Evolutionary conservation across 2,888 invertebrate species (phyloP), one percentile per base, ranked within the genome.

Genomic region (Stenichneumon culpator): DNA sequence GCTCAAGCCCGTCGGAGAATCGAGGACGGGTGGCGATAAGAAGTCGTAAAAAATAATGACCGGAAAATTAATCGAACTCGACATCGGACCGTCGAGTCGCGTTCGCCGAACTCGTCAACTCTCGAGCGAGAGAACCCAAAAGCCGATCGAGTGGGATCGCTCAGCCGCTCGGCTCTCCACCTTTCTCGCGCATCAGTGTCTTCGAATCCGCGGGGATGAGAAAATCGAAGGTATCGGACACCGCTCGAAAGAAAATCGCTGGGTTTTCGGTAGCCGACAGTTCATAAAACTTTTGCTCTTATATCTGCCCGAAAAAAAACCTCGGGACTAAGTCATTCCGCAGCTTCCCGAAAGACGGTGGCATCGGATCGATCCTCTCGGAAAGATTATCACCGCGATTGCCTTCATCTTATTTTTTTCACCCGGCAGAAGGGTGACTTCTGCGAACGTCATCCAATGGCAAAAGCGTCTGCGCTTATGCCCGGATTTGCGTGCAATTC

Each of bases 51-150:
- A 93, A 93, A 93, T 93, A 93, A 93, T 92, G 93, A 92, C 92
- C 93, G 93, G 93, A 93, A 93, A 93, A 93, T 93, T 93, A 93
- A 93, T 93, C 93, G 93, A 92, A 92, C 89, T 91, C 88, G 91
- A 92, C 91, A 88, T 90, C 89, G 90, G 86, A 86, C 91, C 90
- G 92, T 92, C 93, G 90, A 91, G 88, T 90, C 90, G 89, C 87
- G 90, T 93, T 90, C 87, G 80, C 83, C 74, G 72, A 88, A 83
- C 87, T 92, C 93, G 89, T 93, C 89, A 91, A 92, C 88, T 88
- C 88, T 87, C 75, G 50, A 65, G 74, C 36, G 70, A 82, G 60
- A 79, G 39, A 75, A 44, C n/a, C 60, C 50, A 25, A 79, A 85
- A 82, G 82, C 60, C 68, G 82, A 82, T 82, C 82, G 75, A 75